A percentile compares a stretch with the other conserved stretches of the same genome.
Conservation (phyloP, 2,113 vertebrate species). For the Oncorhynchus kisutch region DNA sequence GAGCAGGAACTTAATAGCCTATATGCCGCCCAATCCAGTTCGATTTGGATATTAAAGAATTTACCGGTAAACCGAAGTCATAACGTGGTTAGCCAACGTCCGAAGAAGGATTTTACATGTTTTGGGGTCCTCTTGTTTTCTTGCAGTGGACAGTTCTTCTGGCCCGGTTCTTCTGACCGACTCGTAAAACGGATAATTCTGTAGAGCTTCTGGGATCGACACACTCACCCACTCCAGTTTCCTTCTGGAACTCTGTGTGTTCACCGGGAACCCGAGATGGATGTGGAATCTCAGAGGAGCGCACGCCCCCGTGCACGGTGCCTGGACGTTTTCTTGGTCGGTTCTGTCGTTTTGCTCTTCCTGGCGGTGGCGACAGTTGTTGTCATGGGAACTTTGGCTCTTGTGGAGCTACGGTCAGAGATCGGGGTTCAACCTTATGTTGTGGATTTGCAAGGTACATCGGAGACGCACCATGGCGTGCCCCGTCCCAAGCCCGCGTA, state of each 20-base stretch:
- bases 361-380: slow-evolving; percentile 23
- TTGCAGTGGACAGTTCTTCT: too few relatives aligned
- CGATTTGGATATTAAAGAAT: neutral
- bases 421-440: too few relatives aligned
- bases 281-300: slow-evolving; percentile 55
- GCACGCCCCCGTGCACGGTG: slow-evolving; percentile 29
- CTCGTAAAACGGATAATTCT: neutral
- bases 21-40: too few relatives aligned
- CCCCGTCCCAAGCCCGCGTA: too few relatives aligned
- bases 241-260: neutral
- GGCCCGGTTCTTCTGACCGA: too few relatives aligned
- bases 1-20: too few relatives aligned
- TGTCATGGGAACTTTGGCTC: neutral
- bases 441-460: too few relatives aligned
- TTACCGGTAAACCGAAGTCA: neutral
- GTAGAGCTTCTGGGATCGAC: neutral
- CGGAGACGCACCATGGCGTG: too few relatives aligned
- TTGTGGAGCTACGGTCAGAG: too few relatives aligned
- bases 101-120: too few relatives aligned
- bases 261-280: slow-evolving; percentile 26
- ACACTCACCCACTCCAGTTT: neutral
- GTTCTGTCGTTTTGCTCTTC: slow-evolving; percentile 55
- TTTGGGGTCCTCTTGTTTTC: too few relatives aligned
- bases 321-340: slow-evolving; percentile 55
- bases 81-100: too few relatives aligned